Evolutionary conservation across 2,113 vertebrate species (phyloP).

Genomic region (Phalacrocorax pelagicus): DNA sequence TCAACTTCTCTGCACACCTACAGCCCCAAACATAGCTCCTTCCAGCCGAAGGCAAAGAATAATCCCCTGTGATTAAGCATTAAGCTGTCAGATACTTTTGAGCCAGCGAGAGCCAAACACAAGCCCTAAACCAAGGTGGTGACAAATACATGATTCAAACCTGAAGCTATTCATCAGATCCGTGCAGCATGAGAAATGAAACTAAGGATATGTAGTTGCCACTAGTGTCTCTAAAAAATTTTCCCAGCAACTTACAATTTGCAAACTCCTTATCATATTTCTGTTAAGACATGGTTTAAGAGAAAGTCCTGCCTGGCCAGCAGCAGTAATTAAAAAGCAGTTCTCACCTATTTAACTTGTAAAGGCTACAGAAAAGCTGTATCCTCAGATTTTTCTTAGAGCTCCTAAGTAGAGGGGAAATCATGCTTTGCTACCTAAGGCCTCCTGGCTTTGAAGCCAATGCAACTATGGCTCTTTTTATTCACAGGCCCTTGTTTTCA

Average conservation of each 20-base stretch:
- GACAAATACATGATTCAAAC: not conserved
- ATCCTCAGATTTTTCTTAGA: not conserved
- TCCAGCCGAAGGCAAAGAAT: not conserved
- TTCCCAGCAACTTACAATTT: not conserved
- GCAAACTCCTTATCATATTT: not conserved
- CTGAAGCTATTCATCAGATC: not conserved
- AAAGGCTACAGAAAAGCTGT: not conserved
- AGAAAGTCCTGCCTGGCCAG: not conserved
- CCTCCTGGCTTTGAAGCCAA: not conserved
- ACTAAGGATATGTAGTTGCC: not conserved
- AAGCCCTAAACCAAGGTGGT: not conserved
- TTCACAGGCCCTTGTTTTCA: slow-evolving; percentile 14
- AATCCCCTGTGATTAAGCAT: not conserved
- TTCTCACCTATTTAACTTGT: not conserved
- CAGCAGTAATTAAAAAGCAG: slow-evolving; percentile 1
- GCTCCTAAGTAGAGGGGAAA: not conserved
- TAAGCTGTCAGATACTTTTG: not conserved
- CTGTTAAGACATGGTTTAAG: not conserved
- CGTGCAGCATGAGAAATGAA: not conserved
- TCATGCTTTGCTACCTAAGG: not conserved
- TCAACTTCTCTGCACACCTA: not conserved
- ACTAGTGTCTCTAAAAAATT: not conserved
- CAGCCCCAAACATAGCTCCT: not conserved
- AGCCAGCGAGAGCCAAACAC: not conserved
- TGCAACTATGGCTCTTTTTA: not conserved